A percentile compares a stretch with the other conserved stretches of the same genome.
Conservation (phyloP, 1,140 invertebrate species). For the Camponotus floridanus region DNA sequence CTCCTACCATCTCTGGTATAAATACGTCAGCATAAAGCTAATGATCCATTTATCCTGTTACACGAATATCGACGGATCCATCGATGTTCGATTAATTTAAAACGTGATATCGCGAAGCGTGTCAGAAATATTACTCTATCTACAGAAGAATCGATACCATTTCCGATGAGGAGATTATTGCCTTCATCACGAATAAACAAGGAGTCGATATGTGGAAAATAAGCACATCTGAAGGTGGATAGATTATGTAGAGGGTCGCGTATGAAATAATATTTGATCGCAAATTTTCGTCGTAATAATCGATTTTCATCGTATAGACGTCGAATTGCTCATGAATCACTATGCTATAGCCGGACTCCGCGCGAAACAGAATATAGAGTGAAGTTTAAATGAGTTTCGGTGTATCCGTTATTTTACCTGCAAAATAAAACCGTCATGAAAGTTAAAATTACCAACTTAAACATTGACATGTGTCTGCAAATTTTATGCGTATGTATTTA, state of each 20-base stretch:
- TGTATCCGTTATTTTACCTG: neutral
- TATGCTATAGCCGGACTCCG: slow-evolving; percentile 9
- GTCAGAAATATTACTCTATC: neutral
- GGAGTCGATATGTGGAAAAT: neutral
- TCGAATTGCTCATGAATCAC: slow-evolving; percentile 66
- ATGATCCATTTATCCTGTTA: slow-evolving; percentile 18
- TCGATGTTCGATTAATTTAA: slow-evolving; percentile 20
- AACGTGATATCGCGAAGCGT: neutral
- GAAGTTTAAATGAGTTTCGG: slow-evolving; percentile 41
- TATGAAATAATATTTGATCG: slow-evolving; percentile 69
- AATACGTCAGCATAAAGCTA: slow-evolving; percentile 36
- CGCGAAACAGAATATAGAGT: slow-evolving; percentile 58
- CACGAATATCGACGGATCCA: neutral
- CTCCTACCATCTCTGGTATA: neutral
- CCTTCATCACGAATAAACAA: neutral
- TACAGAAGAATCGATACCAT: slow-evolving; percentile 1
- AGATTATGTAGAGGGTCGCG: slow-evolving; percentile 43
- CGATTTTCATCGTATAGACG: slow-evolving; percentile 35
- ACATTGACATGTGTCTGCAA: neutral
- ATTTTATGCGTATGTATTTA: neutral
- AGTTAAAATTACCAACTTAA: slow-evolving; percentile 25
- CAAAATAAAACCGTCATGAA: slow-evolving; percentile 38
- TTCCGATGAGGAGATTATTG: neutral
- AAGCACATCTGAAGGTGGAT: slow-evolving; percentile 8
- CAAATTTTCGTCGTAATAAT: slow-evolving; percentile 66